Base-by-base conservation (phyloP, 1,140 invertebrate species). In the Saccostrea glomerata region DNA sequence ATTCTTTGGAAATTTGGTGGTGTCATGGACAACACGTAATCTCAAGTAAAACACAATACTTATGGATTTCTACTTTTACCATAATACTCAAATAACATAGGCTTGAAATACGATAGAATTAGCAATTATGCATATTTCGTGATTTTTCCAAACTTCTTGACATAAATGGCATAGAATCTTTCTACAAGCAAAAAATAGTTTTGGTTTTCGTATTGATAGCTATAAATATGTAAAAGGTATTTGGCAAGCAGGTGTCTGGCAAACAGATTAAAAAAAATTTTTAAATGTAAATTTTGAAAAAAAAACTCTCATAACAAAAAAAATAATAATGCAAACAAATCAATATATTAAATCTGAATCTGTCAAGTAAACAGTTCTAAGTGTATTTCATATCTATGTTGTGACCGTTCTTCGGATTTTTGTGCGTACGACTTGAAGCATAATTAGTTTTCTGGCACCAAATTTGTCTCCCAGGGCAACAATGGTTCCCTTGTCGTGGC, bases 381-480 rank as follows among this genome's bases (percentile, higher is more conserved):
- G 15, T n/a, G 58, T 63, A 23, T 25, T 82, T 82, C 13, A 23
- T 36, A 36, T 85, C 85, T 87, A 89, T 20, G 89, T 85, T 25
- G 58, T 86, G 36, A 87, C 85, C 23, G 73, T 66, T n/a, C 86
- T 83, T 30, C 89, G 84, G n/a, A 93, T 92, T 88, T 94, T 95
- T 13, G 93, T 93, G 25, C 93, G 90, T 1, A 95, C 94, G 13
- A 95, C 93, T 85, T 95, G 95, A 77, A 95, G 88, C 94, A 95
- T 95, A 73, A 95, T 94, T 83, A 95, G 90, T 87, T 95, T 95
- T n/a, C 95, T 85, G 40, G 94, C 91, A 30, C 92, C 93, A 87
- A 90, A 93, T 89, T 94, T 94, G 92, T 95, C 95, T 25, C 94
- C 95, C 12, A 95, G 93, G n/a, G 94, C 95, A 86, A 95, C 95